A percentile compares a stretch with the other conserved stretches of the same genome.
Conservation (phyloP, 2,888 invertebrate species). For the Drosophila mulleri region DNA sequence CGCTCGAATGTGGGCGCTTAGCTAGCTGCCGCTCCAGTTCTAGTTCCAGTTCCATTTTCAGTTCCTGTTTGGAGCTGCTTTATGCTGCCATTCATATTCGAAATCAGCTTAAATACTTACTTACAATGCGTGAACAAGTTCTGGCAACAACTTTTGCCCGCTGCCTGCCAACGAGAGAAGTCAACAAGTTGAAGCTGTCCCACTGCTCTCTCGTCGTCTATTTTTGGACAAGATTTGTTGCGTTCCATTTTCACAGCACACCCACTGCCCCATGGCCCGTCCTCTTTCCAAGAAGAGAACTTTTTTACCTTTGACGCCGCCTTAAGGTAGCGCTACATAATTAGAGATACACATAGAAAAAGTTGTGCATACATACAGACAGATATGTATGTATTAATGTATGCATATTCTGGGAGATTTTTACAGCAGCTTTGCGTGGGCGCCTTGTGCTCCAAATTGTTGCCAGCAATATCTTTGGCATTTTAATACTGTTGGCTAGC, state of each 20-base stretch:
- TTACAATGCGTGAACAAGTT: constrained; percentile 67
- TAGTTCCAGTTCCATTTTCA: constrained; percentile 2
- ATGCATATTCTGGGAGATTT: constrained; percentile 18
- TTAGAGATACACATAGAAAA: constrained; percentile 48
- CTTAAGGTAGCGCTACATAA: constrained; percentile 68
- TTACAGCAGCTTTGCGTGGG: constrained; percentile 45
- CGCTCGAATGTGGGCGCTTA: neutral
- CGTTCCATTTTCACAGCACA: constrained; percentile 70
- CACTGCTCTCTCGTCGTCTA: constrained; percentile 53
- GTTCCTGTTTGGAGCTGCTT: neutral
- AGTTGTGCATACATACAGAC: constrained; percentile 16
- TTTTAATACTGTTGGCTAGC: constrained; percentile 36
- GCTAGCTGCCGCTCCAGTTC: neutral
- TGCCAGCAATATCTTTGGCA: constrained; percentile 25
- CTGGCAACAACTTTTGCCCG: constrained; percentile 47
- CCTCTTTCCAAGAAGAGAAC: constrained; percentile 38
- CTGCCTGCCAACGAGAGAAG: constrained; percentile 38
- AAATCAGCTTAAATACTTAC: constrained; percentile 71
- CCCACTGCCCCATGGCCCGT: constrained; percentile 9
- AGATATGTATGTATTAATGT: constrained; percentile 10
- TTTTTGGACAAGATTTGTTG: constrained; percentile 73
- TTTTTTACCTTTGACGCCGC: constrained; percentile 74
- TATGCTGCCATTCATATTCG: constrained; percentile 6
- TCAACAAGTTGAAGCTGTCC: constrained; percentile 49
- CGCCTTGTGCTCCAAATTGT: constrained; percentile 43